Evolutionary conservation across 2,888 invertebrate genomes (phyloP).

Genomic region (Heliconius charithonia): DNA sequence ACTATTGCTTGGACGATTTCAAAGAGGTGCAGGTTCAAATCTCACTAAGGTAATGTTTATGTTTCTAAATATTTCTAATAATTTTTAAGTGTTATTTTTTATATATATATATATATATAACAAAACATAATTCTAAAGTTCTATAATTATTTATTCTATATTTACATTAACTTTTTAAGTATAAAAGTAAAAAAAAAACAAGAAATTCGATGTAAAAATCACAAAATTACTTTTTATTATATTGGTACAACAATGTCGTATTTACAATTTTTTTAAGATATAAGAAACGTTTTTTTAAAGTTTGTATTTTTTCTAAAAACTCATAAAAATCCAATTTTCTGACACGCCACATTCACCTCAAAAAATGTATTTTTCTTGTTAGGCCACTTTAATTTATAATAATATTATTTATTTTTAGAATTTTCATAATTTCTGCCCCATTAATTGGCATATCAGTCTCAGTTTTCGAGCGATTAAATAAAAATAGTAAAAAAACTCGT

Average conservation of each 20-base stretch:
- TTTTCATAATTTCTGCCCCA: not conserved
- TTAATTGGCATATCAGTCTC: not conserved
- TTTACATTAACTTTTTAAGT: not conserved
- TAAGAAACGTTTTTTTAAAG: too few species aligned
- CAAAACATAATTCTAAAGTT: not conserved
- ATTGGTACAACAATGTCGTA: not conserved
- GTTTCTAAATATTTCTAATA: too few species aligned
- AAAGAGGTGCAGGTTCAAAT: too few species aligned
- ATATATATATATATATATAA: too few species aligned
- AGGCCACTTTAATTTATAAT: not conserved
- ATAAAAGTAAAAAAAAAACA: constrained; percentile 29
- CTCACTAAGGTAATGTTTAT: too few species aligned
- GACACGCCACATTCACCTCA: not conserved
- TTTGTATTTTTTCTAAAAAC: not conserved
- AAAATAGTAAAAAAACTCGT: not conserved
- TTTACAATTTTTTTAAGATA: not conserved
- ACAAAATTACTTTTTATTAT: constrained; percentile 9
- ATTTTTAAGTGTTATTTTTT: too few species aligned
- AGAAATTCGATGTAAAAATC: constrained; percentile 25
- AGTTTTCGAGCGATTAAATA: not conserved
- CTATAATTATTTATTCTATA: not conserved
- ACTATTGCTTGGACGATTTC: too few species aligned
- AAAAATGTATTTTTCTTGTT: not conserved
- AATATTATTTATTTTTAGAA: not conserved
- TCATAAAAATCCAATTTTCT: not conserved